Evolutionary conservation across 2,888 invertebrate species (phyloP), one percentile per base, ranked within the genome.

Genomic region (Ormia ochracea): DNA sequence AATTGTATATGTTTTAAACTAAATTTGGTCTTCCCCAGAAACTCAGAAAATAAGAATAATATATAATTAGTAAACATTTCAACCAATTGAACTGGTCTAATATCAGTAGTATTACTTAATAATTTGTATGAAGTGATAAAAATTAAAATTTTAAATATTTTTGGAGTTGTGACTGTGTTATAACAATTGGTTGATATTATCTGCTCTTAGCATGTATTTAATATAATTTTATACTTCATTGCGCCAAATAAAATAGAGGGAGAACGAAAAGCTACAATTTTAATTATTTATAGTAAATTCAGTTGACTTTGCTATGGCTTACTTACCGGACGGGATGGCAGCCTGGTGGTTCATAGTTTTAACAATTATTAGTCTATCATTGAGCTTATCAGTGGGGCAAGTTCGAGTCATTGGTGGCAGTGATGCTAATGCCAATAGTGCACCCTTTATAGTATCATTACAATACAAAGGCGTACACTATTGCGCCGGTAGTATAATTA

Each of bases 391-490:
- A 0, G 36, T 48, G 4, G 26, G 14, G 75, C 82, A 10, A 10
- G 86, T 85, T 9, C 85, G 88, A 5, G 82, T 88, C 6, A 87
- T 88, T 5, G 88, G 87, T 3, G 89, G 88, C 1, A 75, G 58
- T 0, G 43, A 84, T 7, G 88, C 89, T 1, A 77, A 84, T 1
- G 82, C 73, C 0, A 83, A 86, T 31, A 83, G 82, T 45, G 88
- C 88, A 3, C 88, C 88, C 4, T 89, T 84, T 58, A 86, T 85
- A 4, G 88, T 89, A 6, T 89, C 89, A 0, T 83, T 89, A 72
- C 89, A 89, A 70, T 81, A 85, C 17, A 68, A 82, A 4, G 73
- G 82, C 1, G 83, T 84, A 1, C 89, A 88, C 56, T 88, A 87
- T 73, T 89, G 89, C 26, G 89, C 85, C 2, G 89, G 88, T 0